phyloP scores from a whole-genome alignment of 35 echinoderm and acorn worm species.

The Apostichopus japonicus region DNA sequence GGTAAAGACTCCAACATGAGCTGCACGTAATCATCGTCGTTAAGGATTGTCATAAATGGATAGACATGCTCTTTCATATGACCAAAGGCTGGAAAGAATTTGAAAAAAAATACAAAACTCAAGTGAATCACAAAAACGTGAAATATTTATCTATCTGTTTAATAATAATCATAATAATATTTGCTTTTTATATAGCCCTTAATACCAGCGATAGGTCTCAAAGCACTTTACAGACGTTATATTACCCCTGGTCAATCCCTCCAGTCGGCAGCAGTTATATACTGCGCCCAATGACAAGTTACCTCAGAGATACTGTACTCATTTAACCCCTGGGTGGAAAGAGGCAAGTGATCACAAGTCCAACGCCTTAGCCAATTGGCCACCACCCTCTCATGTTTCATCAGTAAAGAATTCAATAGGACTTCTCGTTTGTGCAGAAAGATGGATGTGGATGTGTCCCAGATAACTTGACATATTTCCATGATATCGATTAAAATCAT shows the following conservation, averaged over 20 bases:
- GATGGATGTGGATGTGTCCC: too few relatives aligned
- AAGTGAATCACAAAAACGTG: too few relatives aligned
- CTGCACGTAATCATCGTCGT: slow-evolving; percentile 67
- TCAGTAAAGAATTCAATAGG: too few relatives aligned
- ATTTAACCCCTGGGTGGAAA: not conserved
- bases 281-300: too few relatives aligned
- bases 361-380: too few relatives aligned
- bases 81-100: slow-evolving; percentile 40
- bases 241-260: too few relatives aligned
- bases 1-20: slow-evolving; percentile 76
- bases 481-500: not conserved
- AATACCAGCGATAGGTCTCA: too few relatives aligned
- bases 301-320: not conserved
- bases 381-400: not conserved
- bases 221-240: too few relatives aligned
- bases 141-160: not conserved
- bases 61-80: slow-evolving; percentile 61
- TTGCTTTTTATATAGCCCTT: too few relatives aligned
- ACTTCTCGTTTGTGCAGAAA: too few relatives aligned
- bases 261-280: too few relatives aligned
- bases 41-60: slow-evolving; percentile 71
- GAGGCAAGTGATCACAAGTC: too few relatives aligned
- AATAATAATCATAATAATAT: not conserved
- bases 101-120: not conserved
- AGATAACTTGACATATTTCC: slow-evolving; percentile 2